Conservation (phyloP, 2,113 vertebrate genomes). For the Pionites leucogaster region DNA sequence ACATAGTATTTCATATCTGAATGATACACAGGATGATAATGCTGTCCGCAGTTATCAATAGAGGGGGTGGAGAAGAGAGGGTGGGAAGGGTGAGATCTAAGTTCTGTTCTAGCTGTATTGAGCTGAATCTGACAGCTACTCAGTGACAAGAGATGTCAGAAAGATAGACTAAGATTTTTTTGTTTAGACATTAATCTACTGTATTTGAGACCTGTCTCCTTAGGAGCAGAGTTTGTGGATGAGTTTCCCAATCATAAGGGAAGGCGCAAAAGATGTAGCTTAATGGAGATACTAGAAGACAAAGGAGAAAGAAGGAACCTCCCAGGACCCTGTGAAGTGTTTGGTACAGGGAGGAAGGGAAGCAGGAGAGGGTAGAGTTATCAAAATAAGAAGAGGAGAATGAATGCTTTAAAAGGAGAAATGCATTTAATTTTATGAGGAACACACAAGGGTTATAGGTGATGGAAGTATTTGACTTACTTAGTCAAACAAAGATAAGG, state of each 20-base stretch:
- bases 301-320: not conserved
- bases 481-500: not conserved
- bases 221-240: not conserved
- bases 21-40: not conserved
- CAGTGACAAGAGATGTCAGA: not conserved
- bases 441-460: accelerated
- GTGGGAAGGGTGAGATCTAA: not conserved
- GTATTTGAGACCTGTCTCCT: not conserved
- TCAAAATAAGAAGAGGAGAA: not conserved
- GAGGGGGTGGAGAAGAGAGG: not conserved
- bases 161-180: not conserved
- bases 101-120: not conserved
- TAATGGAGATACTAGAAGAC: not conserved
- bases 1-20: not conserved
- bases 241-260: not conserved
- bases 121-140: not conserved
- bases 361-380: not conserved
- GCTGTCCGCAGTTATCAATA: not conserved
- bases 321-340: not conserved
- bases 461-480: not conserved
- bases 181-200: not conserved
- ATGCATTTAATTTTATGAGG: not conserved
- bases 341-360: not conserved
- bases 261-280: not conserved
- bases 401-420: not conserved